Conservation (phyloP, 2,797 vertebrate species). For the Rhinogobio ventralis region DNA sequence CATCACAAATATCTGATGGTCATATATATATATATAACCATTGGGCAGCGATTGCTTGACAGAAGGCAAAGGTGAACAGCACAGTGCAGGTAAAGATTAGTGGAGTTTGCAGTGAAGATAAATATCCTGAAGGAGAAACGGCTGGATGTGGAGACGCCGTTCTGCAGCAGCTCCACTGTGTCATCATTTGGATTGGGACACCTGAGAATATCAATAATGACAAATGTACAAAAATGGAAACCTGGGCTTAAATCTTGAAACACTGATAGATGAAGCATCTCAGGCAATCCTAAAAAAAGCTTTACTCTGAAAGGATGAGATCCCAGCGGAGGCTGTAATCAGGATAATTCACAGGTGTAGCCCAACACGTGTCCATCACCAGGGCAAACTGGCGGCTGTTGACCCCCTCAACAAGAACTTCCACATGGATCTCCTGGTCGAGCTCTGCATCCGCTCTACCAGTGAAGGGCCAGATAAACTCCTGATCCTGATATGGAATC, state of each 20-base stretch:
- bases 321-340: slow-evolving; percentile 64
- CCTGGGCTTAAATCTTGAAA: neutral
- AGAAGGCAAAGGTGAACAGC: slow-evolving; percentile 52
- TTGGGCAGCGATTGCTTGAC: neutral
- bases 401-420: slow-evolving; percentile 66
- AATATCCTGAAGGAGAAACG: slow-evolving; percentile 54
- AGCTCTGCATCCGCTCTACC: slow-evolving; percentile 52
- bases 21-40: no score
- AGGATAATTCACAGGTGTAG: slow-evolving; percentile 39
- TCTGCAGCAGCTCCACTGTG: slow-evolving; percentile 46
- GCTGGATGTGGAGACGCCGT: slow-evolving; percentile 25
- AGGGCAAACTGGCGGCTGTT: slow-evolving; percentile 67
- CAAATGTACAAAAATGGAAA: neutral
- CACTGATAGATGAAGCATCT: neutral
- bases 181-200: slow-evolving; percentile 46
- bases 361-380: slow-evolving; percentile 40
- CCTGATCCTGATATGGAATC: slow-evolving; percentile 66
- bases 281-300: neutral
- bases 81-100: slow-evolving; percentile 52
- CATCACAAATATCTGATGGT: neutral
- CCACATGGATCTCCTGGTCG: slow-evolving; percentile 66
- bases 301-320: slow-evolving; percentile 62
- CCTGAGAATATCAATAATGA: neutral
- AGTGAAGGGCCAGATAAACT: slow-evolving; percentile 62
- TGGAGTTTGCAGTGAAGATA: slow-evolving; percentile 34